A percentile compares a stretch with the other conserved stretches of the same genome.
Evolutionary conservation across 53 echinoderm and acorn worm species (phyloP).

Genomic region (Echinometra lucunter): DNA sequence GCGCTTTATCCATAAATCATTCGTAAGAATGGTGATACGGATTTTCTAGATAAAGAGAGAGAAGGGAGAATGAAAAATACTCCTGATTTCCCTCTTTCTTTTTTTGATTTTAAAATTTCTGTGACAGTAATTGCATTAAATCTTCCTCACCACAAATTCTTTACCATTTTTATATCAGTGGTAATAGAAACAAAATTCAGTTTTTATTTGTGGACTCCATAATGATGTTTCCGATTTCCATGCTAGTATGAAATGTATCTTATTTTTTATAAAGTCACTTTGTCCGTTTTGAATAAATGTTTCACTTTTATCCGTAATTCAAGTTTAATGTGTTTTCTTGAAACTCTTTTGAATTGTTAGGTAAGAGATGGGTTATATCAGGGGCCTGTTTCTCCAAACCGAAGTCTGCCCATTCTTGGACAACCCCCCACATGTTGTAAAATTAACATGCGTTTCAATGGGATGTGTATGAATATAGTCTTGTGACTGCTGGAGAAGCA

Average conservation of each 20-base stretch:
- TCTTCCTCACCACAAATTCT: neutral
- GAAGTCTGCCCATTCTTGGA: too few relatives aligned
- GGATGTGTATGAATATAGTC: too few relatives aligned
- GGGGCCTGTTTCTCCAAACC: too few relatives aligned
- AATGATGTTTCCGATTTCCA: neutral
- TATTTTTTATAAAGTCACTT: slow-evolving; percentile 14
- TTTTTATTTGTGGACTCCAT: neutral
- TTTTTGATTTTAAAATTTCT: neutral
- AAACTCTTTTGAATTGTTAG: too few relatives aligned
- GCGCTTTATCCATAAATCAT: neutral
- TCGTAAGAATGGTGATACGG: neutral
- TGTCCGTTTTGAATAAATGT: slow-evolving; percentile 7
- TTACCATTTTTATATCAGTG: neutral
- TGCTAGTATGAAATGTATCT: neutral
- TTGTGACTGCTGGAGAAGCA: too few relatives aligned
- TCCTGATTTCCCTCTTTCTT: too few relatives aligned
- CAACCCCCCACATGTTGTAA: too few relatives aligned
- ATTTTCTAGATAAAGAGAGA: neutral
- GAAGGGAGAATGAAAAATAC: too few relatives aligned
- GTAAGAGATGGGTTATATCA: too few relatives aligned
- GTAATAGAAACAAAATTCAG: neutral
- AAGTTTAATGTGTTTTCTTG: neutral
- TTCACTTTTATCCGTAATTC: slow-evolving; percentile 2
- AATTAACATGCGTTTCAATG: too few relatives aligned
- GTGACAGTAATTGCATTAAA: neutral